These are phyloP conservation scores for Caenorhabditis becei DNA, from an alignment of 2,888 invertebrate species.

Conservation along the genomic window DNA sequence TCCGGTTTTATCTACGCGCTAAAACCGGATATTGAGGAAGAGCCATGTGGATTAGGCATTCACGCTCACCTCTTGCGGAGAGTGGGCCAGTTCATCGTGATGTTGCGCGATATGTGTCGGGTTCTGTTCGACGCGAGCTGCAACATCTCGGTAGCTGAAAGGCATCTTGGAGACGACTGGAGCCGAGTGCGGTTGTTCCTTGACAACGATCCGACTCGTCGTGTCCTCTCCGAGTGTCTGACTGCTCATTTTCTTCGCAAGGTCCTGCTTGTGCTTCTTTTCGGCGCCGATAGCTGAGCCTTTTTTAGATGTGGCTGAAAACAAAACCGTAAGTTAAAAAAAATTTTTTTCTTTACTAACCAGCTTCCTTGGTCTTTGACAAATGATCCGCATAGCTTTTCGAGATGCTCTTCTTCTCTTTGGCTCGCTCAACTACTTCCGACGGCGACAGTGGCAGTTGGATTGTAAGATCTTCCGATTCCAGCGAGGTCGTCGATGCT, in stretches of 20 bases:
- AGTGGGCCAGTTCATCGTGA: constrained; percentile 3
- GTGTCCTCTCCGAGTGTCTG: constrained; percentile 17
- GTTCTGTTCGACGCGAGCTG: constrained; percentile 42
- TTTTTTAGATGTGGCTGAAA: constrained; percentile 21
- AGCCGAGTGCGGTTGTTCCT: constrained; percentile 66
- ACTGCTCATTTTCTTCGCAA: constrained; percentile 49
- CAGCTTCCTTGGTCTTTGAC: constrained; percentile 21
- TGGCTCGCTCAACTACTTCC: constrained; percentile 40
- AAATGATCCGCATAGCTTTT: constrained; percentile 53
- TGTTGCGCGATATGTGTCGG: constrained; percentile 13
- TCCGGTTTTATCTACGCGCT: neutral
- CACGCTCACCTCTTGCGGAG: constrained; percentile 22
- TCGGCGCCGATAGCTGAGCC: constrained; percentile 49
- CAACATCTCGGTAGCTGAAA: constrained; percentile 63
- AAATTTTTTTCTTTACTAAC: neutral
- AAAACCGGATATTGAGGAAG: neutral
- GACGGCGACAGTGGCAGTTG: constrained; percentile 37
- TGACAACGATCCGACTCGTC: constrained; percentile 40
- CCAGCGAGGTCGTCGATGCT: constrained; percentile 12
- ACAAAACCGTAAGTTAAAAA: neutral
- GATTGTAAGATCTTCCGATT: neutral
- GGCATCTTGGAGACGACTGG: constrained; percentile 70
- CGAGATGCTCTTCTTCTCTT: constrained; percentile 29
- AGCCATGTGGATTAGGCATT: neutral
- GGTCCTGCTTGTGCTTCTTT: constrained; percentile 55